These are phyloP conservation scores for Labia minor DNA, from an alignment of 2,888 invertebrate species.

Conservation along the genomic window DNA sequence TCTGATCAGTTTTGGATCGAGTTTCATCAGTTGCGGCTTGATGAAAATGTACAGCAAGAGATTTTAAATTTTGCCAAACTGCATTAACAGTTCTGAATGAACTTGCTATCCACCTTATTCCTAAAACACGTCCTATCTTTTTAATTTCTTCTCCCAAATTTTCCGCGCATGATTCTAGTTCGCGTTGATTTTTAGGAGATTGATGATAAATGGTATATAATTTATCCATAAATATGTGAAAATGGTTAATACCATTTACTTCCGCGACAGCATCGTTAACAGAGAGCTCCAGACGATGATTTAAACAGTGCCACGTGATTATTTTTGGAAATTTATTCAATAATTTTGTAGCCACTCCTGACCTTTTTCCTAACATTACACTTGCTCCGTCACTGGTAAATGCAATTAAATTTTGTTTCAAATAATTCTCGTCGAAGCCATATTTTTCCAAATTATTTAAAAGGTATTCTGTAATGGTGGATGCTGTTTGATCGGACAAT, in stretches of 20 bases:
- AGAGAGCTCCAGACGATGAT: conserved; percentile 23
- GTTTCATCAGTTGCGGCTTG: not conserved
- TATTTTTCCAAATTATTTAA: conserved; percentile 17
- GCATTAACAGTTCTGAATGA: conserved; percentile 23
- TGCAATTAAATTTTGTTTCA: conserved; percentile 22
- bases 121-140: conserved; percentile 24
- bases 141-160: conserved; percentile 21
- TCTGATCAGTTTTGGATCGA: too few species aligned
- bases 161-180: conserved; percentile 21
- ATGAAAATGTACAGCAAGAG: conserved; percentile 19
- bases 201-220: conserved; percentile 23
- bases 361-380: conserved; percentile 25
- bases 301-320: conserved; percentile 25
- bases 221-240: conserved; percentile 25
- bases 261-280: conserved; percentile 23
- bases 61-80: conserved; percentile 22
- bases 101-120: conserved; percentile 24
- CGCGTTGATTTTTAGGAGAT: conserved; percentile 24
- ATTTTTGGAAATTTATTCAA: conserved; percentile 22
- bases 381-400: conserved; percentile 22
- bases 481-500: conserved; percentile 2
- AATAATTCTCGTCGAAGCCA: conserved; percentile 21
- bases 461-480: not conserved
- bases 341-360: conserved; percentile 24
- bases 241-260: conserved; percentile 24